Conservation (phyloP, 2,888 invertebrate species). For the Teleiodes luculella region DNA sequence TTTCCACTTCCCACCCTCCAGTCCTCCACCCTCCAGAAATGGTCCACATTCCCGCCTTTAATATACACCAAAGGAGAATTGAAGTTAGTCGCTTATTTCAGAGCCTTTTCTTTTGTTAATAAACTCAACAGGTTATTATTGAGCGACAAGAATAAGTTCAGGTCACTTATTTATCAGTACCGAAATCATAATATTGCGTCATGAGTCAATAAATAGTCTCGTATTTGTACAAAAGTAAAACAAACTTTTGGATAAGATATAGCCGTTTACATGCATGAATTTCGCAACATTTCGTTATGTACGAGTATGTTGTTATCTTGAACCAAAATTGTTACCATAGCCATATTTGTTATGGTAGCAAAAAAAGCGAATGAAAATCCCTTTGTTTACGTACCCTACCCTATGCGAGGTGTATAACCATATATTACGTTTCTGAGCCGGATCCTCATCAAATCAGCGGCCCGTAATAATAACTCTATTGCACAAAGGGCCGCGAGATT, state of each 20-base stretch:
- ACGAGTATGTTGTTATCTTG: background rate
- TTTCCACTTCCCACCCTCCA: conserved; percentile 45
- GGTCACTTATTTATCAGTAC: conserved; percentile 1
- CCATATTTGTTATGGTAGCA: background rate
- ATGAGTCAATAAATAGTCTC: background rate
- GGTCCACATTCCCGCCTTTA: conserved; percentile 35
- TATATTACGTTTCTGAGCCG: conserved; percentile 20
- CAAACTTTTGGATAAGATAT: conserved; percentile 8
- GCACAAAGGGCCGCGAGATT: conserved; percentile 64
- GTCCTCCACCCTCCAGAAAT: conserved; percentile 40
- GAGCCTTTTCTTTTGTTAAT: background rate
- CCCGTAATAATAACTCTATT: conserved; percentile 67
- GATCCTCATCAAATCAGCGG: conserved; percentile 61
- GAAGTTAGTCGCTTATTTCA: conserved; percentile 32
- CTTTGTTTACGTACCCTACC: conserved; percentile 13
- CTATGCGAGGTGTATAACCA: conserved; percentile 12
- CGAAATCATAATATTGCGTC: background rate
- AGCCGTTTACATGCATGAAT: background rate
- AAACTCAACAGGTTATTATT: conserved; percentile 5
- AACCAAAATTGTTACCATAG: background rate
- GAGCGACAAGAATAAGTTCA: background rate
- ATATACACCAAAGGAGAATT: conserved; percentile 30
- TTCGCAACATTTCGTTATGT: background rate
- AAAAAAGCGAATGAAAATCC: conserved; percentile 3
- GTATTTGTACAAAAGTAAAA: background rate